These are phyloP conservation scores for Nysson spinosus DNA, from an alignment of 2,888 invertebrate species.

Conservation along the genomic window DNA sequence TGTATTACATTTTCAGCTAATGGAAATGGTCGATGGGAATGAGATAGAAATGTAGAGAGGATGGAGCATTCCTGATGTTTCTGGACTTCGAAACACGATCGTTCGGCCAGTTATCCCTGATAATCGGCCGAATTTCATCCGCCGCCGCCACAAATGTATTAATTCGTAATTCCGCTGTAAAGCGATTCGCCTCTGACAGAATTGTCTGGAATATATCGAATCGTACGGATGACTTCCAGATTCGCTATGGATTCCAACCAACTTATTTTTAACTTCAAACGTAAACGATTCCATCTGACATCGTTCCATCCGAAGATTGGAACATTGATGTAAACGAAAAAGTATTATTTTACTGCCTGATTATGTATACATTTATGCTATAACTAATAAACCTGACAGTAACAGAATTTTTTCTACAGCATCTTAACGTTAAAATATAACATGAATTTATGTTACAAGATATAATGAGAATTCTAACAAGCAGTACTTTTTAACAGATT, in stretches of 20 bases:
- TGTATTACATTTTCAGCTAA: slow-evolving; percentile 63
- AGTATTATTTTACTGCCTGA: too few relatives aligned
- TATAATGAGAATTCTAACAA: too few relatives aligned
- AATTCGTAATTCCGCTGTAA: slow-evolving; percentile 58
- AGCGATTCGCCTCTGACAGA: slow-evolving; percentile 42
- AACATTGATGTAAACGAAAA: too few relatives aligned
- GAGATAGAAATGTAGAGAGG: slow-evolving; percentile 50
- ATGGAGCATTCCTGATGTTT: slow-evolving; percentile 61
- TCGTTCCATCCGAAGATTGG: too few relatives aligned
- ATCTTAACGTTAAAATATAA: too few relatives aligned
- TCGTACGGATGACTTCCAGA: slow-evolving; percentile 35
- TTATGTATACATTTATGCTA: too few relatives aligned
- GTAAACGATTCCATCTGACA: background rate
- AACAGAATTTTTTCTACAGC: too few relatives aligned
- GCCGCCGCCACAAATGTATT: slow-evolving; percentile 55
- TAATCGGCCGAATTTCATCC: slow-evolving; percentile 62
- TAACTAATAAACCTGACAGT: too few relatives aligned
- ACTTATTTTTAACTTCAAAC: background rate
- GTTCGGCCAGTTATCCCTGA: slow-evolving; percentile 57
- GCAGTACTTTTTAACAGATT: too few relatives aligned
- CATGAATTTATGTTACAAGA: too few relatives aligned
- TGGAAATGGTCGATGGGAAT: slow-evolving; percentile 59
- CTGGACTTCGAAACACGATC: slow-evolving; percentile 60
- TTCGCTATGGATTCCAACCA: slow-evolving; percentile 19
- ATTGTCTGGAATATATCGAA: slow-evolving; percentile 35